Percentiles rank a stretch among this genome's conserved stretches.
Evolutionary conservation across 2,888 invertebrate species (phyloP).

Genomic region (Drosophila histrio): DNA sequence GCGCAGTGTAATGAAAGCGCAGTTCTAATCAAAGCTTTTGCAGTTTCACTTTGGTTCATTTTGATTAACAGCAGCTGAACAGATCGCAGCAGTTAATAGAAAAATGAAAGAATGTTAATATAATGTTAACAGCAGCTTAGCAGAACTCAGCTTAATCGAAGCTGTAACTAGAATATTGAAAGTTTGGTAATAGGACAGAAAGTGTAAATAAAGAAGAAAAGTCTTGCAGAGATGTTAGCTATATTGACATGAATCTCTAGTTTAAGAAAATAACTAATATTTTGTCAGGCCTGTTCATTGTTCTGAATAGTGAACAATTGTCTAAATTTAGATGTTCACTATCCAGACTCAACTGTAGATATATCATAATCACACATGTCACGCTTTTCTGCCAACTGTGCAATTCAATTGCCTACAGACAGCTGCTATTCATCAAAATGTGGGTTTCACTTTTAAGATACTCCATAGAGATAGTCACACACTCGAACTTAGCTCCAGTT

Average conservation of each 20-base stretch:
- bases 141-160: not conserved
- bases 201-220: not conserved
- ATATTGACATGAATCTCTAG: not conserved
- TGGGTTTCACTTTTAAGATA: conserved; percentile 63
- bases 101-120: no score
- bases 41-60: not conserved
- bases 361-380: conserved; percentile 9
- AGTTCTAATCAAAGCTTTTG: not conserved
- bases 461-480: conserved; percentile 13
- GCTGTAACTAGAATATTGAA: no score
- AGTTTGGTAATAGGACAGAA: not conserved
- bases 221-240: not conserved
- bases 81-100: no score
- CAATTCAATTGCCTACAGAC: conserved; percentile 4
- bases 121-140: not conserved
- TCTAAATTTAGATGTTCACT: no score
- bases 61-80: not conserved
- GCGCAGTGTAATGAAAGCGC: not conserved
- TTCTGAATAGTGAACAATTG: no score
- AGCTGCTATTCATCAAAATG: conserved; percentile 27
- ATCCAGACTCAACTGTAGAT: no score
- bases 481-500: not conserved
- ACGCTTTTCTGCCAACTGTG: not conserved
- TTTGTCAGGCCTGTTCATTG: no score
- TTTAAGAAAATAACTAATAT: no score